phyloP scores from a whole-genome alignment of 2,113 vertebrate genomes.

The Centropus unirufus region DNA sequence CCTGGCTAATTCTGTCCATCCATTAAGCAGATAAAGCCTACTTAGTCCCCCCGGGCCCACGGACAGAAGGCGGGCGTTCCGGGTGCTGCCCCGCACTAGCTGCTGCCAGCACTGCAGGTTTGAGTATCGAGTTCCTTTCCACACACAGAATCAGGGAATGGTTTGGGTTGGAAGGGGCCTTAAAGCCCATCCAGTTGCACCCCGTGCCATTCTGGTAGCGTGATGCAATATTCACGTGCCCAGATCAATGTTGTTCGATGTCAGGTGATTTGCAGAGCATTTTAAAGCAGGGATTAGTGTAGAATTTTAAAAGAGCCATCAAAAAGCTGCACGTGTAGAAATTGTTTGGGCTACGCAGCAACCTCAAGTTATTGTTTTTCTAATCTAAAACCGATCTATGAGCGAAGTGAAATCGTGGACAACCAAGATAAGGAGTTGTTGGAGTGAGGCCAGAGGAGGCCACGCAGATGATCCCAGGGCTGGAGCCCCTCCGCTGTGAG shows the following conservation, averaged over 20 bases:
- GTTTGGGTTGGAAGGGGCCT: too few relatives aligned
- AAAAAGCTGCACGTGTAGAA: not conserved
- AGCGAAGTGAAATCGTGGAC: not conserved
- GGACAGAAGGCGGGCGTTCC: conserved; percentile 70
- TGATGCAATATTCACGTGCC: not conserved
- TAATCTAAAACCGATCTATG: not conserved
- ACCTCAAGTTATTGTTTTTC: not conserved
- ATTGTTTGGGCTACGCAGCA: not conserved
- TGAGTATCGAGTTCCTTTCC: not conserved
- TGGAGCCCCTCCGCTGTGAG: too few relatives aligned
- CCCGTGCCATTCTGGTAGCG: not conserved
- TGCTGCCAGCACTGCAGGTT: not conserved
- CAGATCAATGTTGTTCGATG: not conserved
- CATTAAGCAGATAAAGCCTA: conserved; percentile 84
- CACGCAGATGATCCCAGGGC: too few relatives aligned
- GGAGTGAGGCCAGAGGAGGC: too few relatives aligned
- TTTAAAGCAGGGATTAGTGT: not conserved
- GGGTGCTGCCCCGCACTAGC: conserved; percentile 30
- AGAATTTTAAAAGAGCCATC: not conserved
- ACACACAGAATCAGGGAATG: not conserved
- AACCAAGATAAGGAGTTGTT: not conserved
- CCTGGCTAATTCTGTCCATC: conserved; percentile 87
- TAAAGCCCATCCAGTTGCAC: too few relatives aligned
- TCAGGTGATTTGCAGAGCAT: not conserved
- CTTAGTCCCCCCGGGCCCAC: conserved; percentile 76